Percentiles rank a stretch among this genome's conserved stretches.
These are phyloP conservation scores for Channa argus DNA, from an alignment of 2,113 vertebrate species.

Conservation along the genomic window DNA sequence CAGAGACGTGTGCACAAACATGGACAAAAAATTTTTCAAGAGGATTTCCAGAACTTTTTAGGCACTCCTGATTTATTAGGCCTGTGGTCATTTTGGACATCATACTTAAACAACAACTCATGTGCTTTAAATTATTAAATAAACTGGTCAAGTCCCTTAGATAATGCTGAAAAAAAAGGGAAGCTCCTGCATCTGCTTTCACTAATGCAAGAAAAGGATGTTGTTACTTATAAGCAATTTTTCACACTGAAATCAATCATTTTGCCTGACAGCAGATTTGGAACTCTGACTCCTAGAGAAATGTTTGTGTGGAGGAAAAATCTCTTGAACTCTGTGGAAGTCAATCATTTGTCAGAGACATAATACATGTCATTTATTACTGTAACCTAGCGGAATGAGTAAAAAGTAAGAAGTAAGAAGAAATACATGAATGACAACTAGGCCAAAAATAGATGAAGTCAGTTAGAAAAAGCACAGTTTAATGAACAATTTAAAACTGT, in stretches of 20 bases:
- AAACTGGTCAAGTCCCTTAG: slow-evolving; percentile 86
- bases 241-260: slow-evolving; percentile 91
- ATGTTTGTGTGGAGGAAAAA: slow-evolving; percentile 47
- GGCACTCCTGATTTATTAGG: slow-evolving; percentile 81
- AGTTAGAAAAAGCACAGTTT: slow-evolving; percentile 4
- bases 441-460: slow-evolving; percentile 23
- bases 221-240: slow-evolving; percentile 90
- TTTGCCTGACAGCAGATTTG: slow-evolving; percentile 80
- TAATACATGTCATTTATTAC: slow-evolving; percentile 46
- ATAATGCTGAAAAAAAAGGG: slow-evolving; percentile 79
- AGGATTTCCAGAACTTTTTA: slow-evolving; percentile 82
- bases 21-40: slow-evolving; percentile 84
- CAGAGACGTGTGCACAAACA: slow-evolving; percentile 74
- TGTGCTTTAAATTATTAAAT: slow-evolving; percentile 88
- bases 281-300: slow-evolving; percentile 76
- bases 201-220: slow-evolving; percentile 87
- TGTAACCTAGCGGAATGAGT: slow-evolving; percentile 29
- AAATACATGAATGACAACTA: slow-evolving; percentile 21
- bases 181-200: slow-evolving; percentile 87
- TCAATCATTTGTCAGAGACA: slow-evolving; percentile 62
- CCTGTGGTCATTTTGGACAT: slow-evolving; percentile 83
- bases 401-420: slow-evolving; percentile 8
- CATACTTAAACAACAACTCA: slow-evolving; percentile 81
- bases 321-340: slow-evolving; percentile 46
- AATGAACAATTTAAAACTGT: not conserved